These are phyloP conservation scores for Ctenochaetus hawaiiensis DNA, from an alignment of 2,797 vertebrate species.

Conservation along the genomic window DNA sequence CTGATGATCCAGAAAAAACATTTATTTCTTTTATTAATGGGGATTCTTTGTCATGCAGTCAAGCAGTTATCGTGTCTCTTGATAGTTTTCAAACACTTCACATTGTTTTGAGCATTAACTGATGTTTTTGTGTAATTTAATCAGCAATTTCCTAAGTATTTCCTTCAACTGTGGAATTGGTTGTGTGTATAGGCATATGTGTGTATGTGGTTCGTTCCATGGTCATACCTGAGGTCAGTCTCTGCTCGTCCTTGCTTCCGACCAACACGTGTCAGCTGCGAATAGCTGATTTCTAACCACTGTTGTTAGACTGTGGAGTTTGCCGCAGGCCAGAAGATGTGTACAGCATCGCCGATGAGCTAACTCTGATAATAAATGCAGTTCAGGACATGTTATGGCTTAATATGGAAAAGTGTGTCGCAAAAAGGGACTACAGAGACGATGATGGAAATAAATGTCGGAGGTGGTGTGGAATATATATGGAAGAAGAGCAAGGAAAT, in stretches of 20 bases:
- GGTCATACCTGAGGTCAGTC: constrained; percentile 28
- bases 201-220: background rate
- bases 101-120: constrained; percentile 25
- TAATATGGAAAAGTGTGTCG: constrained; percentile 24
- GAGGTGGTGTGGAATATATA: background rate
- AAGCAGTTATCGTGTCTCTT: constrained; percentile 10
- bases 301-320: constrained; percentile 32
- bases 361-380: constrained; percentile 38
- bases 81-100: constrained; percentile 29
- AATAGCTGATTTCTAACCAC: constrained; percentile 31
- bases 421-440: background rate
- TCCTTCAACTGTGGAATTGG: background rate
- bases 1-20: constrained; percentile 27
- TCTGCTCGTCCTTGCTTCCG: constrained; percentile 17
- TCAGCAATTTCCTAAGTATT: constrained; percentile 4
- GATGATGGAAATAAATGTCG: constrained; percentile 22
- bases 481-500: background rate
- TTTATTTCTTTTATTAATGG: constrained; percentile 30
- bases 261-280: constrained; percentile 23
- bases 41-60: constrained; percentile 30
- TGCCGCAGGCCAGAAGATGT: constrained; percentile 38
- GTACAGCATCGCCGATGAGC: constrained; percentile 47
- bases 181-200: background rate
- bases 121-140: constrained; percentile 27
- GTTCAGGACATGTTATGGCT: constrained; percentile 10